Conservation (phyloP, 2,888 invertebrate genomes). For the Agelastica alni region DNA sequence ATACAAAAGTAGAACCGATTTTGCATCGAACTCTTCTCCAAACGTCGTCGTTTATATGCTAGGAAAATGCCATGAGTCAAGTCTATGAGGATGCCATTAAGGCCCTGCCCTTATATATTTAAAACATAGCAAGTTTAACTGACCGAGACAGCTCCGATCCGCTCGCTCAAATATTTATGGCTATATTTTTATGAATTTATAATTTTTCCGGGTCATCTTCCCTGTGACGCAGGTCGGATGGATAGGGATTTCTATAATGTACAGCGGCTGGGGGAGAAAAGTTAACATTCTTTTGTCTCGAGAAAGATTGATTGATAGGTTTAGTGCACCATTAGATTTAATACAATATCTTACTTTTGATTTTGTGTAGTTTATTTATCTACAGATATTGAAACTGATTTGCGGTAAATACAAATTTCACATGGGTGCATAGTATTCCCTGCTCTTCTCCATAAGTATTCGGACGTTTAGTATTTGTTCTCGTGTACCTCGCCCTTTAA, state of each 20-base stretch:
- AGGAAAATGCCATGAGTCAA: constrained; percentile 27
- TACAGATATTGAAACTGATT: too few species aligned
- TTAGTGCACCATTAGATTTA: too few species aligned
- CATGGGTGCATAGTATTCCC: too few species aligned
- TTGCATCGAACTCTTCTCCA: constrained; percentile 15
- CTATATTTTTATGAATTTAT: constrained; percentile 36
- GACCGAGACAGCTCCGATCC: constrained; percentile 36
- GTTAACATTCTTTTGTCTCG: too few species aligned
- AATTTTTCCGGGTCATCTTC: constrained; percentile 33
- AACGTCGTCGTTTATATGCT: constrained; percentile 22
- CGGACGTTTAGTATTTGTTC: too few species aligned
- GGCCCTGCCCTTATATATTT: constrained; percentile 35
- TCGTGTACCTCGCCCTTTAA: too few species aligned
- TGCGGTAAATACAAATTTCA: too few species aligned
- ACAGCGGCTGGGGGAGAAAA: neutral
- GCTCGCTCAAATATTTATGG: constrained; percentile 36
- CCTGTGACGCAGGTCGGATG: constrained; percentile 18
- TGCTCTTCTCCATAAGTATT: too few species aligned
- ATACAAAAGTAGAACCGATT: constrained; percentile 14
- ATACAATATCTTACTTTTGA: too few species aligned
- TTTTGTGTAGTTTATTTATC: too few species aligned
- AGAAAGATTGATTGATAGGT: too few species aligned
- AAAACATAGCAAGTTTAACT: constrained; percentile 35
- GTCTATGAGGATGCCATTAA: constrained; percentile 25
- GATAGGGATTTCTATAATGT: constrained; percentile 9